A percentile compares a stretch with the other conserved stretches of the same genome.
Conservation (phyloP, 2,888 invertebrate species). For the Helicoverpa assulta region DNA sequence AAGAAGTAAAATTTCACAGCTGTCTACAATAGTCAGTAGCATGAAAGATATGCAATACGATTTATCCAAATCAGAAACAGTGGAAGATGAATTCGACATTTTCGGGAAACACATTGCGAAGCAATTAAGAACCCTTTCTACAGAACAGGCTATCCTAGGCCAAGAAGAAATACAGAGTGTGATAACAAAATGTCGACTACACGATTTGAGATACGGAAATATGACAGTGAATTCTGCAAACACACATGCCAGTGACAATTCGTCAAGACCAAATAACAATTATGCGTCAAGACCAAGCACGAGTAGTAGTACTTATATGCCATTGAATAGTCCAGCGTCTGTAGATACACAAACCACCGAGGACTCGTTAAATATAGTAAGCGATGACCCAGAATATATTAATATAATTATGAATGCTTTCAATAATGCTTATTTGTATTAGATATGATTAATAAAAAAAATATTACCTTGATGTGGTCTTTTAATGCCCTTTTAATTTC, state of each 20-base stretch:
- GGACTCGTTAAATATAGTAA: conserved; percentile 43
- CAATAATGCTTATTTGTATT: conserved; percentile 22
- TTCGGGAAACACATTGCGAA: conserved; percentile 43
- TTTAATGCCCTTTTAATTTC: conserved; percentile 20
- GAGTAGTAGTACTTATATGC: conserved; percentile 41
- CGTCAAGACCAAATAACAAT: conserved; percentile 25
- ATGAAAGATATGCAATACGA: conserved; percentile 35
- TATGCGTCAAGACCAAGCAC: conserved; percentile 31
- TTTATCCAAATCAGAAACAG: conserved; percentile 41
- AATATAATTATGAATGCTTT: conserved; percentile 44
- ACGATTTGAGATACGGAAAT: conserved; percentile 25
- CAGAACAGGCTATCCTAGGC: conserved; percentile 44
- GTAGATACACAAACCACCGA: conserved; percentile 35
- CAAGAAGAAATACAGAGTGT: conserved; percentile 32
- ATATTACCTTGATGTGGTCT: conserved; percentile 41
- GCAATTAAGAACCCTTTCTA: conserved; percentile 45
- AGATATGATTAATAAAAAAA: conserved; percentile 25
- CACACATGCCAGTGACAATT: not conserved
- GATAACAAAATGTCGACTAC: conserved; percentile 39
- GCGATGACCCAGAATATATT: conserved; percentile 41
- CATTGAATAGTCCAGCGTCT: conserved; percentile 43
- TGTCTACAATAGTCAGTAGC: conserved; percentile 24
- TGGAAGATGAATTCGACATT: conserved; percentile 44
- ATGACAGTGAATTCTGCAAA: too few species aligned
- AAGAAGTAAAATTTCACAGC: conserved; percentile 40